phyloP scores from a whole-genome alignment of 2,797 vertebrate genomes.

The Borostomias antarcticus region DNA sequence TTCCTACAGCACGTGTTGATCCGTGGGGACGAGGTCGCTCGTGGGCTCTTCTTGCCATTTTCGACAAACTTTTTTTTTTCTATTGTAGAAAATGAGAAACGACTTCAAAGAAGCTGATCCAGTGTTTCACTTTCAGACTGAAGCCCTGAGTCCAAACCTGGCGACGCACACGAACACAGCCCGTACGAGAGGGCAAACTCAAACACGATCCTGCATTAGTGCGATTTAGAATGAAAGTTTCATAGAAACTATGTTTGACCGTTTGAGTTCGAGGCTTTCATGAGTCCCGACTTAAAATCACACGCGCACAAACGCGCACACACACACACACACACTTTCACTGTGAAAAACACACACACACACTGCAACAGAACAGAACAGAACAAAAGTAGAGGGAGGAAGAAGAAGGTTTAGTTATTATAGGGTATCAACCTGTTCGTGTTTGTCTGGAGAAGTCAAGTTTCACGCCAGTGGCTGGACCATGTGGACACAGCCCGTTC shows the following conservation, averaged over 20 bases:
- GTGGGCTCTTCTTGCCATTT: slow-evolving; percentile 8
- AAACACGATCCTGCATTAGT: slow-evolving; percentile 4
- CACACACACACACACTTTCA: slow-evolving; percentile 33
- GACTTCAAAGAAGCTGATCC: slow-evolving; percentile 26
- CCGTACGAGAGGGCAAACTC: slow-evolving; percentile 4
- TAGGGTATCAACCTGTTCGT: slow-evolving; percentile 81
- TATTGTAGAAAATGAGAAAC: slow-evolving; percentile 4
- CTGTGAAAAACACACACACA: slow-evolving; percentile 41
- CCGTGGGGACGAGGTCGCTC: slow-evolving; percentile 1
- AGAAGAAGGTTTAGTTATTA: slow-evolving; percentile 59
- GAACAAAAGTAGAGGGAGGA: slow-evolving; percentile 5
- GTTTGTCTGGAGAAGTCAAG: slow-evolving; percentile 82
- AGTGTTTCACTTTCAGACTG: slow-evolving; percentile 26
- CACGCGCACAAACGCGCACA: neutral
- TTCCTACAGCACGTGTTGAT: slow-evolving; percentile 2
- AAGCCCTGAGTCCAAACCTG: slow-evolving; percentile 18
- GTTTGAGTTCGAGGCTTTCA: slow-evolving; percentile 6
- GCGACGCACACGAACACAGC: slow-evolving; percentile 15
- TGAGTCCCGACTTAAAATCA: slow-evolving; percentile 9
- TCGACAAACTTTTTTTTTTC: slow-evolving; percentile 4
- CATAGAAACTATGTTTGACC: slow-evolving; percentile 35
- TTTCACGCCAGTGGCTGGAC: slow-evolving; percentile 84
- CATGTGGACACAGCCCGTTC: slow-evolving; percentile 81
- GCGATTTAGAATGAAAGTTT: slow-evolving; percentile 40
- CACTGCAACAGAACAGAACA: slow-evolving; percentile 16